Evolutionary conservation across 2,113 vertebrate species (phyloP), one percentile per base, ranked within the genome.

Genomic region (Pollachius pollachius): DNA sequence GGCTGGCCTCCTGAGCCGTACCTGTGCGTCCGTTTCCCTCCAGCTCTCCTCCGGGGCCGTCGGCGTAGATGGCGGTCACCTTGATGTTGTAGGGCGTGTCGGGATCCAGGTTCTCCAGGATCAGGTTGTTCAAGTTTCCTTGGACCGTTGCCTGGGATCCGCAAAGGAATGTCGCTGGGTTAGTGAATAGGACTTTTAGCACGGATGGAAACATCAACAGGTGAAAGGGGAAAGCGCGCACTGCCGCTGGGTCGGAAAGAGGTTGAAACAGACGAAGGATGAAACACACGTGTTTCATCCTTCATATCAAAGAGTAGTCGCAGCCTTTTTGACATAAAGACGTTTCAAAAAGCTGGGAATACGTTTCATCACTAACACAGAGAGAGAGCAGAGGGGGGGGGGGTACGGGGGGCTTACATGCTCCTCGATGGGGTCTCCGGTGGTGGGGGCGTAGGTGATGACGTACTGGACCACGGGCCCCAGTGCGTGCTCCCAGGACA

Each of bases 401-500:
- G 41, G 41, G 41, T 59, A 59, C 2, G 12, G n/a, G n/a, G 52
- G 48, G 91, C 97, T 94, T 92, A 99, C 97, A 54, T 92, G 95
- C 93, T 97, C 97, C 76, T 98, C 96, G 0, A 98, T 98, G 13
- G 97, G 97, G 67, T 98, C 96, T 68, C 97, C 97, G 57, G 91
- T 92, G 4, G 93, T 96, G 58, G 92, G 94, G 63, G 95, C 95
- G 56, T 98, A 99, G 82, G 94, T 92, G 59, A 99, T 96, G 74
- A 94, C 93, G 71, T 99, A 99, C 27, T 99, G 95, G 52, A 91
- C 93, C 58, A 99, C 97, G 0, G 95, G 94, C n/a, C 97, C 97
- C 0, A 92, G 92, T 0, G 97, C 97, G 13, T 95, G 96, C 70
- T 98, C 96, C 97, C 97, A 99, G 79, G 69, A 90, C 5, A 98